phyloP scores from a whole-genome alignment of 1,140 invertebrate genomes.

The Aphelinus certus region DNA sequence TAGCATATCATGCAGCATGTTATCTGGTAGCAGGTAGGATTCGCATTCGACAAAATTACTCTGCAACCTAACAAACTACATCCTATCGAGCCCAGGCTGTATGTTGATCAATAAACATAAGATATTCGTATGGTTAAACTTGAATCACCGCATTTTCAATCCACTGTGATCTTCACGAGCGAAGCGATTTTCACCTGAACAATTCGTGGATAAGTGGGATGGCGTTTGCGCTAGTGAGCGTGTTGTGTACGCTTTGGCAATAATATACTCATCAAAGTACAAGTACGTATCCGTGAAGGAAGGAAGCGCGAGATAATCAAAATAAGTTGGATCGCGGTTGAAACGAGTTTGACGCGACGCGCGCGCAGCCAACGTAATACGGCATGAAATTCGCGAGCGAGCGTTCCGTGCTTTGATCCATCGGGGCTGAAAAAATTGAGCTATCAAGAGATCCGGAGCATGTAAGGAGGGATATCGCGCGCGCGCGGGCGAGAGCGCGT shows the following conservation, averaged over 20 bases:
- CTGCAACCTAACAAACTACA: too few species aligned
- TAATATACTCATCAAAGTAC: conserved; percentile 2
- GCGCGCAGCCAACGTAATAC: neutral
- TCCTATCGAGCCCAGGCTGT: too few species aligned
- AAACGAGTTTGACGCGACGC: conserved; percentile 3
- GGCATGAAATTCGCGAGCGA: neutral
- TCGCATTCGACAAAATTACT: too few species aligned
- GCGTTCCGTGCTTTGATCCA: neutral
- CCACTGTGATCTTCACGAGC: too few species aligned
- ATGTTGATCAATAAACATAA: too few species aligned
- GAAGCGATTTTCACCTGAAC: too few species aligned
- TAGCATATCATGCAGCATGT: too few species aligned
- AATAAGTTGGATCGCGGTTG: neutral
- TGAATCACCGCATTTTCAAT: too few species aligned
- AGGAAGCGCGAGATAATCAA: neutral
- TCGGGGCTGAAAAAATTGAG: conserved; percentile 13
- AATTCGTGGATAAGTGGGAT: neutral
- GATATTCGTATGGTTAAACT: too few species aligned
- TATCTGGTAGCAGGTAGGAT: too few species aligned
- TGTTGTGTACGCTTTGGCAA: neutral
- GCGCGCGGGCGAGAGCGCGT: too few species aligned
- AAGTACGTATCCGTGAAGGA: neutral
- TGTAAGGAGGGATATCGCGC: neutral
- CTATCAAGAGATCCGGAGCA: conserved; percentile 20
- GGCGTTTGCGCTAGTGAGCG: neutral